phyloP scores from a whole-genome alignment of 2,888 invertebrate species.

The Perizoma affinitatum region DNA sequence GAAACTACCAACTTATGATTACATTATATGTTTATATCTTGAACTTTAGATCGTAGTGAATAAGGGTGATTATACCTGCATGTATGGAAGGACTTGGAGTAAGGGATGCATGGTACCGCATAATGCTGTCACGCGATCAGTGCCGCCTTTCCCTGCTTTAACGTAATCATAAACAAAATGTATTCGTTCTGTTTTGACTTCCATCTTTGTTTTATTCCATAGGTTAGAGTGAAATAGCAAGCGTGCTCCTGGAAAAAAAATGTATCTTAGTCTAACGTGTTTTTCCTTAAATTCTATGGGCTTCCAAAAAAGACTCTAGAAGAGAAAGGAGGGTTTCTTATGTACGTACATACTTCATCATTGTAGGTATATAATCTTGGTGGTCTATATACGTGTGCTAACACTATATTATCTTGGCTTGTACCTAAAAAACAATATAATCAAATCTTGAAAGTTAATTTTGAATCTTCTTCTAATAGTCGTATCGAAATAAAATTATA shows the following conservation, averaged over 20 bases:
- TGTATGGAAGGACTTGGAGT: conserved; percentile 24
- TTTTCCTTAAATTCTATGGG: no score
- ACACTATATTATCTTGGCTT: no score
- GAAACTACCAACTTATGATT: conserved; percentile 38
- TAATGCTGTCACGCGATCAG: conserved; percentile 67
- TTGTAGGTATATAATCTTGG: no score
- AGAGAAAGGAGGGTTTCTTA: no score
- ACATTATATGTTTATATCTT: conserved; percentile 30
- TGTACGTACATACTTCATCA: no score
- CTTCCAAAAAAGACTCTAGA: neutral
- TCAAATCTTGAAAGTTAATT: no score
- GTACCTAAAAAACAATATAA: no score
- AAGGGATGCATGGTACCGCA: conserved; percentile 51
- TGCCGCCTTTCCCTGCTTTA: conserved; percentile 66
- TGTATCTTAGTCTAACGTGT: neutral
- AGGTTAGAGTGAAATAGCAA: conserved; percentile 38
- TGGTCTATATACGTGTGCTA: no score
- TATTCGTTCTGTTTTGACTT: conserved; percentile 52
- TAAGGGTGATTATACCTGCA: conserved; percentile 37
- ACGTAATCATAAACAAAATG: conserved; percentile 71
- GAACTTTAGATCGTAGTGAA: conserved; percentile 40
- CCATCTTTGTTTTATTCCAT: conserved; percentile 48
- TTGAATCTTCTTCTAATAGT: no score
- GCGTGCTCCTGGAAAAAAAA: conserved; percentile 39
- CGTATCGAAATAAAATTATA: no score